phyloP scores from a whole-genome alignment of 37 sponge, comb jelly and placozoan species.

The Bolinopsis microptera region DNA sequence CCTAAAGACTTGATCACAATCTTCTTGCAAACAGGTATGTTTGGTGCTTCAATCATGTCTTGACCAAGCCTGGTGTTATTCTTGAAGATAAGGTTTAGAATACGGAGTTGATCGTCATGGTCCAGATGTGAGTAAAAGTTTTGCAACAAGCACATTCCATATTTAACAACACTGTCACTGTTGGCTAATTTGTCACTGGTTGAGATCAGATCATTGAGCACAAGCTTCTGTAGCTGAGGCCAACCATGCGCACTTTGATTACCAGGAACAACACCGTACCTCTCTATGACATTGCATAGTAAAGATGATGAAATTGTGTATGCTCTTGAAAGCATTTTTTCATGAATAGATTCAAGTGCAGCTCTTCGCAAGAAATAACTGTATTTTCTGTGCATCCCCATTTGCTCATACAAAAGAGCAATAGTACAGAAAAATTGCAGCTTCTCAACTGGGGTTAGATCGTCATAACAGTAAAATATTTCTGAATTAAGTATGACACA shows the following conservation, averaged over 20 bases:
- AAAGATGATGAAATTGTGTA: slow-evolving; percentile 28
- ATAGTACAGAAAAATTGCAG: slow-evolving; percentile 56
- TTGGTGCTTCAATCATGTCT: neutral
- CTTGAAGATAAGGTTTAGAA: slow-evolving; percentile 33
- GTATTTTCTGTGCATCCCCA: slow-evolving; percentile 60
- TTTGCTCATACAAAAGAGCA: slow-evolving; percentile 33
- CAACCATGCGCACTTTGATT: neutral
- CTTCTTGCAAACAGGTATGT: slow-evolving; percentile 32
- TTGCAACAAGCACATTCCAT: slow-evolving; percentile 49
- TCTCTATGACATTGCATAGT: slow-evolving; percentile 22
- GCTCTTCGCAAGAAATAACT: slow-evolving; percentile 14
- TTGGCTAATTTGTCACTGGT: slow-evolving; percentile 60
- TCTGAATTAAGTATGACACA: slow-evolving; percentile 57
- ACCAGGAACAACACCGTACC: slow-evolving; percentile 53
- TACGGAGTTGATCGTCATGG: slow-evolving; percentile 52
- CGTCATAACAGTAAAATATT: slow-evolving; percentile 60
- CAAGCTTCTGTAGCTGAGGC: slow-evolving; percentile 40
- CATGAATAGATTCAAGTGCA: slow-evolving; percentile 28
- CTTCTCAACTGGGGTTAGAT: slow-evolving; percentile 18
- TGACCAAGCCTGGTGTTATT: slow-evolving; percentile 40
- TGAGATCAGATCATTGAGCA: slow-evolving; percentile 28
- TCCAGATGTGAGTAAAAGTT: slow-evolving; percentile 31
- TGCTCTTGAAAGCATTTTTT: neutral
- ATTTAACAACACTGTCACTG: slow-evolving; percentile 25
- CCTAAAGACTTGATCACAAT: neutral